Evolutionary conservation across 2,888 invertebrate species (phyloP), one percentile per base, ranked within the genome.

Genomic region (Lamproptera curius): DNA sequence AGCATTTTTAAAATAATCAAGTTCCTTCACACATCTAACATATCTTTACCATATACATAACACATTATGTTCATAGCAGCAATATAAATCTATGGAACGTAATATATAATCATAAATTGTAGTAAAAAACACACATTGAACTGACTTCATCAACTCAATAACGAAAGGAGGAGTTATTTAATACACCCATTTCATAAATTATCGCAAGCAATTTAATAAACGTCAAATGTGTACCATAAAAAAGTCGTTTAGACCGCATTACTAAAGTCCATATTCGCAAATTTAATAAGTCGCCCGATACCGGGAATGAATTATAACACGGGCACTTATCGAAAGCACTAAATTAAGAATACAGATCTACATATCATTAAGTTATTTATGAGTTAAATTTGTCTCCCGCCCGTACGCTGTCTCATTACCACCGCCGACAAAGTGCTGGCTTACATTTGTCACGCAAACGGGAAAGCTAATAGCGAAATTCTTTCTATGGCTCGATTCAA

Each of bases 351-450:
- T 67, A 71, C 74, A 73, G 74, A 81, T 83, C 79, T 76, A 75
- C 73, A 76, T 76, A 73, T 76, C 77, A 67, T 65, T 65, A 67
- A 75, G 80, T 61, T 77, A 85, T 84, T 85, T 85, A 82, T 81
- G 82, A 70, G 73, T 70, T 75, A 73, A 83, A 86, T 85, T 85
- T 85, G 83, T 85, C 81, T 73, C 71, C 63, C 64, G 65, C 65
- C 69, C 66, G 73, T 69, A 57, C 66, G 64, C 70, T 62, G 77
- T 76, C 80, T 82, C 80, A 84, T 85, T 85, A 82, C 68, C 50
- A 66, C 55, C 56, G 75, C 85, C 85, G 85, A 83, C 85, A 86
- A 85, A 85, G 83, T 57, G 50, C 55, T 65, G 62, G 59, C 58
- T 64, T 59, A 59, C 75, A 81, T 84, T 85, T 81, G 80, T 84